Evolutionary conservation across 2,113 vertebrate genomes (phyloP), one percentile per base, ranked within the genome.

Genomic region (Myotis brandtii): DNA sequence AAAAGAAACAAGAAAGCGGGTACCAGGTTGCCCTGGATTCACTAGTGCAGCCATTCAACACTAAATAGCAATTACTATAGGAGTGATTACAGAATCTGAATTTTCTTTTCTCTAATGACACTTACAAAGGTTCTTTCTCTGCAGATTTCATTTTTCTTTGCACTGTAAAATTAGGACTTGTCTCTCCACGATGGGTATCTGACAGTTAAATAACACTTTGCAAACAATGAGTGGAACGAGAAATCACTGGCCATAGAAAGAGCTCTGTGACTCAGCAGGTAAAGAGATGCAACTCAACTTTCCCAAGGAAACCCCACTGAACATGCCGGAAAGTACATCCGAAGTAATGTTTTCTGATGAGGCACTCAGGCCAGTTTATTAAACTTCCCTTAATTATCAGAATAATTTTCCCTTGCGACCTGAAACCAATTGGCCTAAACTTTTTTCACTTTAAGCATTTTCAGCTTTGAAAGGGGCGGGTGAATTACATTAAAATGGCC

Each of bases 171-270:
- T 94, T 93, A 96, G 89, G 93, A 95, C 34, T 93, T 93, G 91
- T 94, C 86, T n/a, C 21, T 97, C 84, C 32, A 46, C 50, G 66
- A 6, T 83, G 48, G 94, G 66, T 52, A 81, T 70, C 50, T 96
- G 95, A 86, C 88, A 92, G 92, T 95, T 91, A 97, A 96, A 96
- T 88, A 91, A 92, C 91, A 92, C 73, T 96, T 95, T 80, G 40
- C 69, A 70, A 81, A 83, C 52, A n/a, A 85, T 96, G 93, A 89
- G 79, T 67, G 30, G 92, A 82, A 95, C 79, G 75, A 95, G 94
- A 76, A 95, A 91, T 96, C 30, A 76, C 70, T 88, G 83, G 91
- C 89, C 93, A 62, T 66, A 37, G 56, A 52, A 85, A 73, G 52
- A 46, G 40, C 32, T 64, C 66, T 46, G 59, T 97, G 96, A 96